Conservation (phyloP, 1,140 invertebrate species). For the Drosophila repletoides region DNA sequence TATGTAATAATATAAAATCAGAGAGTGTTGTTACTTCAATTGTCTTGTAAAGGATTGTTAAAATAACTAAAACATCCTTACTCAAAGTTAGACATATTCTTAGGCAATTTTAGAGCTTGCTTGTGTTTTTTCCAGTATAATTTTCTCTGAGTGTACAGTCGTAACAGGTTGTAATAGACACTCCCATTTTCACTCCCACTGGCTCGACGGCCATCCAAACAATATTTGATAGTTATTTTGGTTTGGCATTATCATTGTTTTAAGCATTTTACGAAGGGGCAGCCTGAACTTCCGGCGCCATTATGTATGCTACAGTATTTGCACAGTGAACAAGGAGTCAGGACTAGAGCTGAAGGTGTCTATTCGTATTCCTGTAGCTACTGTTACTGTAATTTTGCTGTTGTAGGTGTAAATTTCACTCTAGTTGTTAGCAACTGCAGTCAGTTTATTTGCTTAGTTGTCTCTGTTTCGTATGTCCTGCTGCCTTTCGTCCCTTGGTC, state of each 20-base stretch:
- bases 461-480: slow-evolving; percentile 6
- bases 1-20: too few relatives aligned
- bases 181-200: neutral
- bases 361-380: slow-evolving; percentile 4
- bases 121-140: too few relatives aligned
- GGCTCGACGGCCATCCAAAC: neutral
- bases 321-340: slow-evolving; percentile 1
- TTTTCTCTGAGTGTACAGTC: too few relatives aligned
- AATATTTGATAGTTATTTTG: slow-evolving; percentile 46
- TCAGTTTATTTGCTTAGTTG: slow-evolving; percentile 44
- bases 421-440: slow-evolving; percentile 35
- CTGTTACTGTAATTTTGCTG: slow-evolving; percentile 31
- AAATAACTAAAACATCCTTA: too few relatives aligned
- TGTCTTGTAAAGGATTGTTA: too few relatives aligned
- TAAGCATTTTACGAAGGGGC: slow-evolving; percentile 33
- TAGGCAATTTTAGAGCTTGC: too few relatives aligned
- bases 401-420: slow-evolving; percentile 40
- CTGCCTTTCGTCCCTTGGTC: neutral
- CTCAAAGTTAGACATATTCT: too few relatives aligned
- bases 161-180: slow-evolving; percentile 27
- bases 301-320: slow-evolving; percentile 43
- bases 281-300: slow-evolving; percentile 7
- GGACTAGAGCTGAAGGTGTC: neutral
- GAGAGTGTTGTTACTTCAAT: too few relatives aligned
- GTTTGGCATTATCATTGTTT: slow-evolving; percentile 51